Evolutionary conservation across 2,888 invertebrate genomes (phyloP).

Genomic region (Trichogramma evanescens): DNA sequence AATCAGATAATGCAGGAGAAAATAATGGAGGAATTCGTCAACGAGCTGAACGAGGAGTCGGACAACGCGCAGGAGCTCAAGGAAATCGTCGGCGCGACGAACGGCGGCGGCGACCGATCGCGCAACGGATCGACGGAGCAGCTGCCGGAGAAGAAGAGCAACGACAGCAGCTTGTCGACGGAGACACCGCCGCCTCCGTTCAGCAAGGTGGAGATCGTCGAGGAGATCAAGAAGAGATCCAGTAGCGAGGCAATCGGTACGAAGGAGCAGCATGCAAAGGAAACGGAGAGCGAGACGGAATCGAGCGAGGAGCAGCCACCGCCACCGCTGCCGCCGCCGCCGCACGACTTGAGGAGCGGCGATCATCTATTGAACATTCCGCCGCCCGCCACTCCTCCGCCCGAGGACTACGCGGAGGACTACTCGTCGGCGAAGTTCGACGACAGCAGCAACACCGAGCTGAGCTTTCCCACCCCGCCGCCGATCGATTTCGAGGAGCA

Average conservation of each 20-base stretch:
- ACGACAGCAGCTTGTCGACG: not conserved
- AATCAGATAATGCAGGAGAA: constrained; percentile 17
- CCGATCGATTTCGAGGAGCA: constrained; percentile 19
- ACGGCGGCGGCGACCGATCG: not conserved
- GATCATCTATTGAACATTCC: constrained; percentile 16
- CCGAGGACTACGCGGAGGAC: constrained; percentile 11
- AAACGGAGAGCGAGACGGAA: not conserved
- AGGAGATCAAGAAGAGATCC: constrained; percentile 13
- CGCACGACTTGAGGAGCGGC: not conserved
- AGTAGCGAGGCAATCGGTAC: not conserved
- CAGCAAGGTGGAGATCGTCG: constrained; percentile 18
- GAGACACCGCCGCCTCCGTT: not conserved
- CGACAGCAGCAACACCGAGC: constrained; percentile 3
- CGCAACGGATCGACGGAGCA: constrained; percentile 10
- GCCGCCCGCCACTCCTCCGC: constrained; percentile 13
- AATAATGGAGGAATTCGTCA: constrained; percentile 20
- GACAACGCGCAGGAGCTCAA: constrained; percentile 20
- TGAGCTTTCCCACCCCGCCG: constrained; percentile 18
- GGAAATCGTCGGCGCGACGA: constrained; percentile 11
- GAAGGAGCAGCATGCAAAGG: not conserved
- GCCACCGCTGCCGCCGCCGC: not conserved
- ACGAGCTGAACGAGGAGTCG: constrained; percentile 18
- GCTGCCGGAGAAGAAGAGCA: not conserved
- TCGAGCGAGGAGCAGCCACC: not conserved
- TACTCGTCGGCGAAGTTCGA: not conserved